Evolutionary conservation across 1,140 invertebrate genomes (phyloP).

Genomic region (Drosophila bipectinata): DNA sequence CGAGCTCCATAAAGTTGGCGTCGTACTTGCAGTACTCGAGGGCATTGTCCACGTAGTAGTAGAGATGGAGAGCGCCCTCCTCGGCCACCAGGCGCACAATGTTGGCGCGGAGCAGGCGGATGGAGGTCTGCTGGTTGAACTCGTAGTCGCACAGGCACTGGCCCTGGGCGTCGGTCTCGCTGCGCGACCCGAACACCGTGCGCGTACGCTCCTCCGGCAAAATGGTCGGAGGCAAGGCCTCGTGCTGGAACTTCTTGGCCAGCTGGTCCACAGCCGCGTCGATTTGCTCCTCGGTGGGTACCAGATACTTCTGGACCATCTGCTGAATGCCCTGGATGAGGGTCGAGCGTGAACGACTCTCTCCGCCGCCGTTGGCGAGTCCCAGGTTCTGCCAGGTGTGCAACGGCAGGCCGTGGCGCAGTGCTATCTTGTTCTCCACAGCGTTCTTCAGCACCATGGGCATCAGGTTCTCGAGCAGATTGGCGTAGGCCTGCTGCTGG

Average conservation of each 20-base stretch:
- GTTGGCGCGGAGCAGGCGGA: conserved; percentile 89
- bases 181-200: conserved; percentile 89
- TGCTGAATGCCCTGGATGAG: conserved; percentile 87
- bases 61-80: conserved; percentile 88
- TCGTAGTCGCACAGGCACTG: conserved; percentile 87
- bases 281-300: conserved; percentile 87
- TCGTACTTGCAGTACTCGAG: conserved; percentile 93
- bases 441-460: conserved; percentile 91
- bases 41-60: conserved; percentile 93
- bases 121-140: conserved; percentile 88
- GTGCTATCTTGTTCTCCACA: conserved; percentile 88
- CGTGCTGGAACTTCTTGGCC: conserved; percentile 92
- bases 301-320: conserved; percentile 31
- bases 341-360: conserved; percentile 84
- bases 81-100: conserved; percentile 88
- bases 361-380: conserved; percentile 85
- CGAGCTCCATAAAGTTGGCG: conserved; percentile 90
- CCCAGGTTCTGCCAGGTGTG: conserved; percentile 91
- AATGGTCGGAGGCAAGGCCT: conserved; percentile 93
- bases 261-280: conserved; percentile 94
- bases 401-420: conserved; percentile 92
- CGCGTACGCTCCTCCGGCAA: conserved; percentile 87
- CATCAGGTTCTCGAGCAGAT: conserved; percentile 93
- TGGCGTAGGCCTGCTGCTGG: conserved; percentile 95
- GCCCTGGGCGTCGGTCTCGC: conserved; percentile 88